Conservation (phyloP, 2,888 invertebrate species). For the Cephus rjabovi region DNA sequence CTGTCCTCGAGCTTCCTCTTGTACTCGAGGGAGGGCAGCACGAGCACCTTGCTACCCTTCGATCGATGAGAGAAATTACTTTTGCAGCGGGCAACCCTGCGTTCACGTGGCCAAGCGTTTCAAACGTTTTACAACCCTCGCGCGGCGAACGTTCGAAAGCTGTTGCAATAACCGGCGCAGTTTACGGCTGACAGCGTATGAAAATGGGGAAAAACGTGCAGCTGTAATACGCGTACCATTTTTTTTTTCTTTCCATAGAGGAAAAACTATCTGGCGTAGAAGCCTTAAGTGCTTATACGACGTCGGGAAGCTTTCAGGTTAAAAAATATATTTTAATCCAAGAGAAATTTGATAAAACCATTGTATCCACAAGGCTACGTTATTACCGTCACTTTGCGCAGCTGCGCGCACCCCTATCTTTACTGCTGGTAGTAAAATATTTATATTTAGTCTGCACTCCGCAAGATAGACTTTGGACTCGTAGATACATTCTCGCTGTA, state of each 20-base stretch:
- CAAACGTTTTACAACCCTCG: slow-evolving; percentile 32
- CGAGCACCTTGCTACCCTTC: slow-evolving; percentile 15
- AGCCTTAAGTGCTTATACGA: not conserved
- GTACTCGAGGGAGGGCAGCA: slow-evolving; percentile 47
- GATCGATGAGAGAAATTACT: slow-evolving; percentile 44
- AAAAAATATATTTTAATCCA: slow-evolving; percentile 8
- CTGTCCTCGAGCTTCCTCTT: slow-evolving; percentile 28
- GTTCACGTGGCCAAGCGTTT: slow-evolving; percentile 32
- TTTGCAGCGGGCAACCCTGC: slow-evolving; percentile 24
- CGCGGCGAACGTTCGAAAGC: slow-evolving; percentile 30
- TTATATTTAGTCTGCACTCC: slow-evolving; percentile 45
- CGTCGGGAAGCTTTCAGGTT: not conserved
- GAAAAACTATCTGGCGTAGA: not conserved
- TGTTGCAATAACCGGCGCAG: slow-evolving; percentile 31
- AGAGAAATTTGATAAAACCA: slow-evolving; percentile 34
- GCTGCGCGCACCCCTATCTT: slow-evolving; percentile 34
- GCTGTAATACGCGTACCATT: not conserved
- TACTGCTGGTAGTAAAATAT: slow-evolving; percentile 49
- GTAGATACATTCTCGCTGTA: not conserved
- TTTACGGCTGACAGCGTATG: slow-evolving; percentile 29
- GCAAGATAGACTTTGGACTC: slow-evolving; percentile 32
- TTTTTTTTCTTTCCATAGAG: not conserved
- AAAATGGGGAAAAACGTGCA: slow-evolving; percentile 31
- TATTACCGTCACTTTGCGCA: slow-evolving; percentile 36
- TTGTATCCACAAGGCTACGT: slow-evolving; percentile 32